Conservation (phyloP, 2,113 vertebrate species). For the Bufo gargarizans region DNA sequence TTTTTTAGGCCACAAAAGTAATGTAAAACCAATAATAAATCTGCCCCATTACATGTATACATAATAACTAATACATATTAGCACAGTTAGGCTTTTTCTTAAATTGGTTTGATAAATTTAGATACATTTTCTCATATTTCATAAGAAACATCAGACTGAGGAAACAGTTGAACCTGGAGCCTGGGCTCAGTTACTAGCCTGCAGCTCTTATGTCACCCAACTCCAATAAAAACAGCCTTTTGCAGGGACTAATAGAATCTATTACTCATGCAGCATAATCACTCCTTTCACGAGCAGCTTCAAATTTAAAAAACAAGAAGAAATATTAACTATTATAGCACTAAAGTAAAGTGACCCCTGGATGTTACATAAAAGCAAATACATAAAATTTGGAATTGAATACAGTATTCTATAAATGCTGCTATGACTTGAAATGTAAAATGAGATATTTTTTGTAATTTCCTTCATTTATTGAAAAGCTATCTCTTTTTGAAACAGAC, state of each 20-base stretch:
- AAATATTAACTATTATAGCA: constrained; percentile 34
- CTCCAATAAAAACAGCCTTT: constrained; percentile 62
- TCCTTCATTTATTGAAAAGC: neutral
- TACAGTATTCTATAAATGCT: neutral
- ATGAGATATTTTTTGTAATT: neutral
- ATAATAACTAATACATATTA: neutral
- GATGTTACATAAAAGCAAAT: neutral
- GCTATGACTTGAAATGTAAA: neutral
- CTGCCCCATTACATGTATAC: too few species aligned
- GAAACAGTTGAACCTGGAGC: constrained; percentile 49
- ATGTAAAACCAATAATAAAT: too few species aligned
- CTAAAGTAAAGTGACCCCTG: neutral
- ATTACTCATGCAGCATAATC: constrained; percentile 54
- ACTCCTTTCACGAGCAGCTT: constrained; percentile 54
- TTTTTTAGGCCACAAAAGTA: too few species aligned
- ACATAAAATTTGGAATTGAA: neutral
- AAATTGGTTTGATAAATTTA: neutral
- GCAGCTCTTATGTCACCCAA: constrained; percentile 63
- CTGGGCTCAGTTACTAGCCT: constrained; percentile 62
- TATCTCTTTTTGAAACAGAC: neutral
- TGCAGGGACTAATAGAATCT: constrained; percentile 3
- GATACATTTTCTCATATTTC: neutral
- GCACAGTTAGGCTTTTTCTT: too few species aligned
- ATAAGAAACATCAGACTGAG: neutral
- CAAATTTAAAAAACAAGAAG: neutral